Percentiles rank a stretch among this genome's conserved stretches.
Evolutionary conservation across 2,113 vertebrate genomes (phyloP).

Genomic region (Corythoichthys intestinalis): DNA sequence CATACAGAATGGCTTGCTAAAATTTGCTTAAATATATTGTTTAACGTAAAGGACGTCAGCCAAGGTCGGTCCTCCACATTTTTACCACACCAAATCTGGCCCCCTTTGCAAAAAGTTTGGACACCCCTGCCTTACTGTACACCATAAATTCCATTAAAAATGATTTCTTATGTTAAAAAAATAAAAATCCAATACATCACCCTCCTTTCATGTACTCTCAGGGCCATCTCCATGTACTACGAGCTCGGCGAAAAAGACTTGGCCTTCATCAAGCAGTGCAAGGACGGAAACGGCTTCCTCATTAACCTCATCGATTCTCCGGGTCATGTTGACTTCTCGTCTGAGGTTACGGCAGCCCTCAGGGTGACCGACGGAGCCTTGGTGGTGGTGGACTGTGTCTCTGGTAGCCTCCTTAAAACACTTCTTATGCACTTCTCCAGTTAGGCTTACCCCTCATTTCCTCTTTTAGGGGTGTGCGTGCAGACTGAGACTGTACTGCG

Average conservation of each 20-base stretch:
- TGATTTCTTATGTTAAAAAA: too few species aligned
- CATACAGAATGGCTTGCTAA: too few species aligned
- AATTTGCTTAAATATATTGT: too few species aligned
- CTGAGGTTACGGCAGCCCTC: constrained; percentile 91
- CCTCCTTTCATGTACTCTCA: constrained; percentile 31
- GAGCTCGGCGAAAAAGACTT: constrained; percentile 86
- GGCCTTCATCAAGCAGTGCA: constrained; percentile 92
- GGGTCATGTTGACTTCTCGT: constrained; percentile 94
- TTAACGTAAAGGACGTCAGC: too few species aligned
- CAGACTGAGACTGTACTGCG: constrained; percentile 94
- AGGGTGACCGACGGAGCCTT: constrained; percentile 92
- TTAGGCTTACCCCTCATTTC: constrained; percentile 3
- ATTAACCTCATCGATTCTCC: constrained; percentile 96
- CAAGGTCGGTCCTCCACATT: too few species aligned
- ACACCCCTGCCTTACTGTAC: too few species aligned
- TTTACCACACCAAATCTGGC: too few species aligned
- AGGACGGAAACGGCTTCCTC: constrained; percentile 90
- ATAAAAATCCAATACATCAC: background rate
- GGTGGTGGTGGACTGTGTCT: constrained; percentile 94
- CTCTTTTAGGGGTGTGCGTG: constrained; percentile 83
- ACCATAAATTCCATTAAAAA: too few species aligned
- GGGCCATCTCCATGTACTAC: constrained; percentile 90
- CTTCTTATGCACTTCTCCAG: background rate
- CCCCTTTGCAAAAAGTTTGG: too few species aligned
- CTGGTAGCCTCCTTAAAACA: constrained; percentile 69